Base-by-base conservation (phyloP, 2,113 vertebrate genomes). In the Perccottus glenii region DNA sequence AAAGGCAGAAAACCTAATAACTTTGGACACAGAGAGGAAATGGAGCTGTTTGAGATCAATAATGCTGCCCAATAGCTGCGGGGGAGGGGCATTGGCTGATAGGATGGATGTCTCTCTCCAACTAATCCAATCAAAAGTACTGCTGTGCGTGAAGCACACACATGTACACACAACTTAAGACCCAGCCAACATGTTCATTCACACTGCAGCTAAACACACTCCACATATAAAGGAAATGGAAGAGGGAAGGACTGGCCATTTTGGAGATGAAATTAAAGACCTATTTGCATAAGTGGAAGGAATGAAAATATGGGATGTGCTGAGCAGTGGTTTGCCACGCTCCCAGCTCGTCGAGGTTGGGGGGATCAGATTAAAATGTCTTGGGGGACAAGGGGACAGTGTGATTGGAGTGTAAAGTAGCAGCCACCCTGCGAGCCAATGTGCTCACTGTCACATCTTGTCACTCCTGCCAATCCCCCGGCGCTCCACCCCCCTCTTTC, bases 391-490 rank as follows among this genome's bases (percentile, higher is more conserved):
- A 66, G 38, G 75, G 60, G 73, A 70, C 72, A 69, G 78, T 92
- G 90, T 90, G 86, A 88, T 89, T 81, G 84, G 92, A 91, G 88
- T 92, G 79, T 88, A 87, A 89, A 90, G 86, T 67, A 89, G 87
- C 68, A 81, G 60, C 85, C 80, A 63, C 83, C 83, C 83, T 84
- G 86, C 60, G 53, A 80, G 88, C 84, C 84, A 88, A 77, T 89
- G 76, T 85, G 85, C 84, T 88, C 82, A 75, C 82, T 85, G 86
- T 88, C 90, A 90, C 89, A 85, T 91, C 81, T 80, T 50, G 85
- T 91, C 84, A 87, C 83, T 88, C 73, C 79, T 84, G 70, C 81
- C 80, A 80, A 60, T 87, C 83, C 75, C 75, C 44, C 45, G 73
- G 62, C 55, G 67, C 61, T 45, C 66, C 77, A n/a, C 38, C 51